Evolutionary conservation across 2,113 vertebrate genomes (phyloP), one percentile per base, ranked within the genome.

Genomic region (Austrofundulus limnaeus): DNA sequence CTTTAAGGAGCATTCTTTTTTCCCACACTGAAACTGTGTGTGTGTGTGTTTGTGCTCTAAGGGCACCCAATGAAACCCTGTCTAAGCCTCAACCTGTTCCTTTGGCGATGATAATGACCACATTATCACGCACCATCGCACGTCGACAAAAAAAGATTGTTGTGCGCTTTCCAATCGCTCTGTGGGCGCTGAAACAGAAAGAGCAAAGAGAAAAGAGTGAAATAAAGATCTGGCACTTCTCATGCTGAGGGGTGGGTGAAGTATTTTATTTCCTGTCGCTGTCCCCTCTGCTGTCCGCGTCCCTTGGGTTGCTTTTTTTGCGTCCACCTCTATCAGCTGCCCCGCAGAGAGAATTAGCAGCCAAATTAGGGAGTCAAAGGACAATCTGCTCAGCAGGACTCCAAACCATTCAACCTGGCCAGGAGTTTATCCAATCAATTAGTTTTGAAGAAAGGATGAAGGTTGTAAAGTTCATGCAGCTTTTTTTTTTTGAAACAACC

Each of bases 81-180:
- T 93, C 94, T 92, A 92, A 95, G 95, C 93, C 94, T 92, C 95
- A 96, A 97, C 94, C 95, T 97, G 96, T 94, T 95, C 94, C 93
- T 91, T 94, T 95, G 91, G 91, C 90, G 86, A 83, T 88, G 90
- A 96, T 96, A 96, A 98, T 97, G 94, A 95, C 92, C 95, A 93
- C 93, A 94, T 98, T 98, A 98, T 94, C 92, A 94, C 95, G 94
- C 94, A 90, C 95, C 95, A 94, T 88, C 94, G 95, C 92, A 89
- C 94, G 92, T 90, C 91, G 92, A 98, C 95, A 98, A 98, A 94
- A 83, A 94, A 93, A 90, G 91, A 90, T 90, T 91, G 92, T 94
- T 93, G 93, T 93, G 94, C 94, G 95, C 93, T 94, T 94, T 94
- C 93, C 92, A 93, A 92, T 94, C 93, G 93, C 93, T 94, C 92